Evolutionary conservation across 1,140 invertebrate genomes (phyloP), one percentile per base, ranked within the genome.

Genomic region (Anastatus disparis): DNA sequence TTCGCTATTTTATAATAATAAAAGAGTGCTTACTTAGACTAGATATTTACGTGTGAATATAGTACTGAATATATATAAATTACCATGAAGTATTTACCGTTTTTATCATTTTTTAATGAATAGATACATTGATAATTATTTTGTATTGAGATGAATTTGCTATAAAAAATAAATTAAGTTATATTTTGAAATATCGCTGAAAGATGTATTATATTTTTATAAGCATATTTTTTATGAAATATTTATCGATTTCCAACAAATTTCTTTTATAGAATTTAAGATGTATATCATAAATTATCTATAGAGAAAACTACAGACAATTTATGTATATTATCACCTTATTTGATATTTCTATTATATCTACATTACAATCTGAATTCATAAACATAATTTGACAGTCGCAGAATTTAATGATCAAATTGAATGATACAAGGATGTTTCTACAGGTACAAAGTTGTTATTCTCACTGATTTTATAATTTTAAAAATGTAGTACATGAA

Each of bases 41-140:
- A 66, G 38, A 46, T 66, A 56, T 66, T 65, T 38, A 40, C 55
- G 38, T 52, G 15, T 52, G 55, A 53, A 53, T 65, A 65, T 42
- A 65, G 22, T 64, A 9, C 22, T 64, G n/a, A n/a, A n/a, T n/a
- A n/a, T n/a, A 64, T 24, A 53, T 53, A 64, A 64, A 64, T 64
- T 52, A 48, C 20, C 46, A 64, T 52, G 48, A 65, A 65, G 63
- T 65, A 65, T 65, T 65, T 53, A 53, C 15, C 55, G 29, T 15
- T 26, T 52, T 44, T 63, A 63, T 65, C 55, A 55, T 55, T 55
- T 38, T 22, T 65, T 53, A 35, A 53, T 20, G 50, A 65, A 65
- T 13, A 42, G 24, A 65, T 65, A 65, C 24, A 65, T 27, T 64
- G 24, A 27, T 40, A 55, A 27, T 64, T 42, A 27, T 64, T 35